Evolutionary conservation across 2,797 vertebrate genomes (phyloP), one percentile per base, ranked within the genome.

Genomic region (Mormyrus hasselquistii): DNA sequence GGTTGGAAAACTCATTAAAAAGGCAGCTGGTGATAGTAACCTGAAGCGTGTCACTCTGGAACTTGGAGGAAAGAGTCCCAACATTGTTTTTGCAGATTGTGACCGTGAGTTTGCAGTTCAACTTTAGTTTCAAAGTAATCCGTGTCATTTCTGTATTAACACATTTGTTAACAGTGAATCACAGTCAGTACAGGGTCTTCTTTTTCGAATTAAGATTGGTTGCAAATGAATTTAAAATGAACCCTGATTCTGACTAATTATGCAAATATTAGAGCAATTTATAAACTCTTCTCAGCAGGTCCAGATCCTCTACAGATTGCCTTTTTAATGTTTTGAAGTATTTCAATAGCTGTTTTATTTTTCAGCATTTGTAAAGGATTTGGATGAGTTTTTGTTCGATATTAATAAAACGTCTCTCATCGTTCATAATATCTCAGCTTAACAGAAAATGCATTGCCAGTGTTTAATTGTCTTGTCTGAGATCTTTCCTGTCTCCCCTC

Each of bases 31-130:
- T 34, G 96, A 96, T 89, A 97, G 94, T 90, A 98, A 98, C 90
- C 94, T 98, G 91, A 98, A 98, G 93, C 96, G 97, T 90, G 96
- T 98, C 89, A 96, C 96, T 1, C 90, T 98, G 88, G 97, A 98
- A 93, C 97, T 98, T 0, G 97, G 97, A 0, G 97, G 97, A 8
- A 98, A 98, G 95, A 98, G 96, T 91, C 97, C 97, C 44, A 96
- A 95, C 88, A 97, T 98, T 41, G 94, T 98, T 92, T 97, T 98
- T 92, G 96, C 97, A 0, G 97, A 98, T 38, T 96, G 96, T 10
- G 96, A 98, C 90, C 91, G 97, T 98, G 92, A 97, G 97, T 98
- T 29, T 12, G 9, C 14, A 2, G 22, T 83, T 50, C 16, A 29
- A 55, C 19, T 88, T 16, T 73, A 87, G 57, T 55, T 19, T 90